phyloP scores from a whole-genome alignment of 2,113 vertebrate species.

The Indri indri region DNA sequence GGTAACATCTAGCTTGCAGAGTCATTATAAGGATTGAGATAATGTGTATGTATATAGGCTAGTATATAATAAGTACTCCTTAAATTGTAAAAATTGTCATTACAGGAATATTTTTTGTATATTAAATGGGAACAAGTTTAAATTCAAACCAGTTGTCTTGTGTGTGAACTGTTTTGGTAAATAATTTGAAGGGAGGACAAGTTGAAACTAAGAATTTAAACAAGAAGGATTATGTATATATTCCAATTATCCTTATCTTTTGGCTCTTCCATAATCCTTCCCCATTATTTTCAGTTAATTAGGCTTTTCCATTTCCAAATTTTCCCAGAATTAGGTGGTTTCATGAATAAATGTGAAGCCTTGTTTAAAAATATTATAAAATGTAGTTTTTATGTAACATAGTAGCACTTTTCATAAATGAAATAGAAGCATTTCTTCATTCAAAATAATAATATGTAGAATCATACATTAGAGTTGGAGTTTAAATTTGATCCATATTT shows the following conservation, averaged over 20 bases:
- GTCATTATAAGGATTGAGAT: neutral
- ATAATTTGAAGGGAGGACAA: slow-evolving; percentile 47
- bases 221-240: slow-evolving; percentile 19
- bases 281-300: slow-evolving; percentile 57
- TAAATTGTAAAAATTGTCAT: slow-evolving; percentile 9
- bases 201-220: slow-evolving; percentile 55
- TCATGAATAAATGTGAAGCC: slow-evolving; percentile 25
- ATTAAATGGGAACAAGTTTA: neutral
- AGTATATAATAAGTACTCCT: neutral
- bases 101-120: neutral
- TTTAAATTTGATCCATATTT: slow-evolving; percentile 14
- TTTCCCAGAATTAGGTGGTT: slow-evolving; percentile 31
- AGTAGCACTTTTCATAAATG: neutral
- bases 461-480: neutral
- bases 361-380: slow-evolving; percentile 33
- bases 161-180: slow-evolving; percentile 38
- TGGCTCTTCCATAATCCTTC: slow-evolving; percentile 38
- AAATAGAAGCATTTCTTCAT: slow-evolving; percentile 19
- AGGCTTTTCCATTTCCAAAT: slow-evolving; percentile 8
- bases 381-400: slow-evolving; percentile 16
- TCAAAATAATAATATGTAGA: slow-evolving; percentile 28
- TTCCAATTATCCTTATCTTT: slow-evolving; percentile 62
- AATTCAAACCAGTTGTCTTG: slow-evolving; percentile 28
- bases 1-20: neutral
- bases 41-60: neutral